Evolutionary conservation across 2,888 invertebrate genomes (phyloP).

Genomic region (Caenorhabditis auriculariae): DNA sequence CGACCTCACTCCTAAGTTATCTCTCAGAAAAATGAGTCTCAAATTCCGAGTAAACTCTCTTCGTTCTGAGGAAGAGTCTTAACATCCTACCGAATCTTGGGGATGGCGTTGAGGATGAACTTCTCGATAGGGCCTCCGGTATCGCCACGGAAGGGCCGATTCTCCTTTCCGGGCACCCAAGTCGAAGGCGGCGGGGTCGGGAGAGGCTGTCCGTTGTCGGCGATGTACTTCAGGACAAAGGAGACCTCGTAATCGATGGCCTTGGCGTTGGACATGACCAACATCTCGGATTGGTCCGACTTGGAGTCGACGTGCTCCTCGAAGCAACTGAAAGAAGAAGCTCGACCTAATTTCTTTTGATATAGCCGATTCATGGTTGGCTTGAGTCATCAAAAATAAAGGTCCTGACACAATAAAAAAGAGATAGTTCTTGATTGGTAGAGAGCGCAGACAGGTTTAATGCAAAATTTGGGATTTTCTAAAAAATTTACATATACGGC

Average conservation of each 20-base stretch:
- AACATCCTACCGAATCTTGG: constrained; percentile 39
- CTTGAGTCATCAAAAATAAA: too few species aligned
- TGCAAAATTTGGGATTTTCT: too few species aligned
- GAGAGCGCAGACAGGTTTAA: too few species aligned
- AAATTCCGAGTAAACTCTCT: background rate
- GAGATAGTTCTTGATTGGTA: too few species aligned
- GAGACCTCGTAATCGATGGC: constrained; percentile 37
- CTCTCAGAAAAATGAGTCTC: background rate
- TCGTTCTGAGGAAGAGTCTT: background rate
- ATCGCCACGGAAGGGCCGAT: constrained; percentile 56
- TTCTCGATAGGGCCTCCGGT: constrained; percentile 57
- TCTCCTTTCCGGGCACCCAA: constrained; percentile 59
- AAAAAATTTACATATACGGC: too few species aligned
- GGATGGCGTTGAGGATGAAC: constrained; percentile 59
- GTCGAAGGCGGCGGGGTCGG: constrained; percentile 42
- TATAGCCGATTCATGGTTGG: too few species aligned
- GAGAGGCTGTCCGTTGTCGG: constrained; percentile 26
- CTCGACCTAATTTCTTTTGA: too few species aligned
- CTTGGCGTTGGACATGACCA: constrained; percentile 48
- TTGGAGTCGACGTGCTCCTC: constrained; percentile 48
- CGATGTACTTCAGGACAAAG: constrained; percentile 21
- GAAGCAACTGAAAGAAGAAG: constrained; percentile 48
- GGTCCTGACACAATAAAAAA: too few species aligned
- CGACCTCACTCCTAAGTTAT: too few species aligned
- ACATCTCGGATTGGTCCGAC: constrained; percentile 57